phyloP scores from a whole-genome alignment of 1,140 invertebrate genomes.

The Cherax quadricarinatus region DNA sequence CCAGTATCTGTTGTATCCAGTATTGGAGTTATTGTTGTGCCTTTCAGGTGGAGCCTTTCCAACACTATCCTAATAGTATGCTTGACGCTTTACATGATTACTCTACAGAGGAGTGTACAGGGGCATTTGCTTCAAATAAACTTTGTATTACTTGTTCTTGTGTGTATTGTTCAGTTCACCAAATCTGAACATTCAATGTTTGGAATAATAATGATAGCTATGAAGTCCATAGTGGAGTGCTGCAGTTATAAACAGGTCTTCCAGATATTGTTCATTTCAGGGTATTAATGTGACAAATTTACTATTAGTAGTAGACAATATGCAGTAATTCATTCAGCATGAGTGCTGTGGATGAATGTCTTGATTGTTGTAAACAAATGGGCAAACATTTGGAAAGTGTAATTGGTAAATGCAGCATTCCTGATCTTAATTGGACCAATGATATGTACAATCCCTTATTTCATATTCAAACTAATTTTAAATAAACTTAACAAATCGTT shows the following conservation, averaged over 20 bases:
- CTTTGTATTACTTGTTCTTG: background rate
- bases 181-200: background rate
- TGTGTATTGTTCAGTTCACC: background rate
- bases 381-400: background rate
- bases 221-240: background rate
- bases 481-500: too few species aligned
- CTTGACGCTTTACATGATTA: constrained; percentile 6
- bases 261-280: constrained; percentile 4
- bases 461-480: background rate
- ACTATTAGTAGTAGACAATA: background rate
- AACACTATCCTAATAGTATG: constrained; percentile 16
- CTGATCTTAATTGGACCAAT: background rate
- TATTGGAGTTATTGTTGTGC: constrained; percentile 46
- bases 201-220: background rate
- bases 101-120: background rate
- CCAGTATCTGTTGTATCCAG: constrained; percentile 26
- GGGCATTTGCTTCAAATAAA: background rate
- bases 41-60: constrained; percentile 44
- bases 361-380: background rate
- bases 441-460: background rate
- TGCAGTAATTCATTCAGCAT: background rate
- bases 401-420: background rate
- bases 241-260: constrained; percentile 11
- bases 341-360: background rate
- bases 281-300: background rate